phyloP scores from a whole-genome alignment of 1,140 invertebrate species.

The Elymnias hypermnestra region DNA sequence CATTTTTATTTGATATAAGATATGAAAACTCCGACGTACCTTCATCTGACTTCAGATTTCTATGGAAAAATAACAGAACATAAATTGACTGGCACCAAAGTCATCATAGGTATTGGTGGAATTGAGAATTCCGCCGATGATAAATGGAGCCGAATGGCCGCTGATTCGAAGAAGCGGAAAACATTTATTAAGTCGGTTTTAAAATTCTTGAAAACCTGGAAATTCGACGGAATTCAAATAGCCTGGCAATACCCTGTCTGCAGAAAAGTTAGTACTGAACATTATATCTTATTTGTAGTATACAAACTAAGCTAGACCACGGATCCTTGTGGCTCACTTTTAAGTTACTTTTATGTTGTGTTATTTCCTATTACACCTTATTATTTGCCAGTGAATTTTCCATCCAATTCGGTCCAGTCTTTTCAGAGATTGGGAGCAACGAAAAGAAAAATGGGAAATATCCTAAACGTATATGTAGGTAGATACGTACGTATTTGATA shows the following conservation, averaged over 20 bases:
- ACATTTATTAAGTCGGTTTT: constrained; percentile 79
- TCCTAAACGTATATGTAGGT: too few relatives aligned
- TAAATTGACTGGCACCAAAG: constrained; percentile 79
- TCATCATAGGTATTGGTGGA: constrained; percentile 83
- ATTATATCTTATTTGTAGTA: neutral
- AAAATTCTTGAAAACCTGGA: constrained; percentile 79
- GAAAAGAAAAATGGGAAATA: too few relatives aligned
- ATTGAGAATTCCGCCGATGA: constrained; percentile 83
- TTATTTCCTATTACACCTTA: too few relatives aligned
- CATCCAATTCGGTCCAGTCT: too few relatives aligned
- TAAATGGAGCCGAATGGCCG: constrained; percentile 80
- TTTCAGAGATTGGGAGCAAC: too few relatives aligned
- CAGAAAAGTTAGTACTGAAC: constrained; percentile 77
- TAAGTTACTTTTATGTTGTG: too few relatives aligned
- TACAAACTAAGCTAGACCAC: too few relatives aligned
- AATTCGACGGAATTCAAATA: constrained; percentile 83
- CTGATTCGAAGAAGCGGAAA: constrained; percentile 74
- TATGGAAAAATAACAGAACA: constrained; percentile 79
- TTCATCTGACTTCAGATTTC: constrained; percentile 79
- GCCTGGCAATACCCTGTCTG: constrained; percentile 88
- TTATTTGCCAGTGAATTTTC: too few relatives aligned
- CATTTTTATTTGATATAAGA: too few relatives aligned
- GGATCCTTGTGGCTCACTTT: too few relatives aligned
- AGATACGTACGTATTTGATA: too few relatives aligned
- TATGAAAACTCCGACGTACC: too few relatives aligned